A percentile compares a stretch with the other conserved stretches of the same genome.
Evolutionary conservation across 1,140 invertebrate species (phyloP).

Genomic region (Oedothorax gibbosus): DNA sequence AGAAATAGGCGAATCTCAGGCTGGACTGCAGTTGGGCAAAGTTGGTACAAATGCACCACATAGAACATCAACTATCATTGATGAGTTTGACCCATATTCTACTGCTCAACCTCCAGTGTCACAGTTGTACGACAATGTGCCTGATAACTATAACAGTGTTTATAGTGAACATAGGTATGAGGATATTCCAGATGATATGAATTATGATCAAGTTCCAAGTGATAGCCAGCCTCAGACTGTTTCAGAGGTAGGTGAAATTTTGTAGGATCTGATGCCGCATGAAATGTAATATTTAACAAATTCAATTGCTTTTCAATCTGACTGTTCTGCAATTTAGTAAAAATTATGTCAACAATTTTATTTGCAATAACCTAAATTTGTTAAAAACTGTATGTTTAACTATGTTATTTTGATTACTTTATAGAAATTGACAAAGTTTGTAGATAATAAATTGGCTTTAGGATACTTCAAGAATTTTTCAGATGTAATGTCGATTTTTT

Average conservation of each 20-base stretch:
- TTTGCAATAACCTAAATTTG: no score
- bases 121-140: conserved; percentile 53
- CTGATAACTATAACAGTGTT: conserved; percentile 21
- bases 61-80: neutral
- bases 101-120: neutral
- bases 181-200: conserved; percentile 49
- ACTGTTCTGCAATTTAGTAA: no score
- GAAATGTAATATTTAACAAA: no score
- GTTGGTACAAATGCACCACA: neutral
- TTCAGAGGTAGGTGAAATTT: conserved; percentile 6
- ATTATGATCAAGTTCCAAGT: conserved; percentile 24
- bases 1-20: conserved; percentile 37
- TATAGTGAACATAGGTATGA: conserved; percentile 54
- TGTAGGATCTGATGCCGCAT: neutral
- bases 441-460: no score
- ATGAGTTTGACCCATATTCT: conserved; percentile 58
- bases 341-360: no score
- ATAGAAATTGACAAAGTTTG: no score
- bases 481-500: no score
- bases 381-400: no score
- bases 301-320: no score
- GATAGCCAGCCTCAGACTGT: neutral
- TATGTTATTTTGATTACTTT: no score
- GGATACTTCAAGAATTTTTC: no score
- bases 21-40: neutral